Percentiles rank a stretch among this genome's conserved stretches.
Evolutionary conservation across 2,888 invertebrate species (phyloP).

Genomic region (Dioctria linearis): DNA sequence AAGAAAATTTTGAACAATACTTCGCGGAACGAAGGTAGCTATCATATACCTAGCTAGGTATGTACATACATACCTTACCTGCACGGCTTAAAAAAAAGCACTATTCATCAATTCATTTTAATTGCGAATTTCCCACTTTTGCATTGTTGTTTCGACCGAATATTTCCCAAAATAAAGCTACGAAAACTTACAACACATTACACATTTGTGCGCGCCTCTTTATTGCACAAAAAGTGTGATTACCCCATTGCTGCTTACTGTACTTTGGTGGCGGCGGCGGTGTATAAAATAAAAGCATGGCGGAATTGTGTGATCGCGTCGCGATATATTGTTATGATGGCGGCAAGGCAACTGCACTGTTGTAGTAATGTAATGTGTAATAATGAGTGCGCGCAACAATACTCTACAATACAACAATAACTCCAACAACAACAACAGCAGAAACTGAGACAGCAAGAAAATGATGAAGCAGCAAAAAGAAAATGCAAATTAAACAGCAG

Average conservation of each 20-base stretch:
- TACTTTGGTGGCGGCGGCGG: slow-evolving; percentile 6
- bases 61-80: background rate
- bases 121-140: slow-evolving; percentile 41
- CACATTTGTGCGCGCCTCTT: slow-evolving; percentile 12
- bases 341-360: too few relatives aligned
- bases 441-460: too few relatives aligned
- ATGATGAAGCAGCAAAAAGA: too few relatives aligned
- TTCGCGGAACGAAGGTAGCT: too few relatives aligned
- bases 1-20: too few relatives aligned
- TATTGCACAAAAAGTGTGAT: slow-evolving; percentile 20
- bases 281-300: slow-evolving; percentile 16
- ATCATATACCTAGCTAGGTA: background rate
- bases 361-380: too few relatives aligned
- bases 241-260: background rate
- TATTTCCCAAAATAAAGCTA: slow-evolving; percentile 37
- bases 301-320: slow-evolving; percentile 29
- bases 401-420: background rate
- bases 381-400: too few relatives aligned
- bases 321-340: too few relatives aligned
- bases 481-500: too few relatives aligned
- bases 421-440: background rate
- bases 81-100: background rate
- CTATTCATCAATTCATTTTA: background rate
- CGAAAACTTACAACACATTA: background rate
- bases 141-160: background rate